Evolutionary conservation across 2,797 vertebrate species (phyloP).

Genomic region (Prionace glauca): DNA sequence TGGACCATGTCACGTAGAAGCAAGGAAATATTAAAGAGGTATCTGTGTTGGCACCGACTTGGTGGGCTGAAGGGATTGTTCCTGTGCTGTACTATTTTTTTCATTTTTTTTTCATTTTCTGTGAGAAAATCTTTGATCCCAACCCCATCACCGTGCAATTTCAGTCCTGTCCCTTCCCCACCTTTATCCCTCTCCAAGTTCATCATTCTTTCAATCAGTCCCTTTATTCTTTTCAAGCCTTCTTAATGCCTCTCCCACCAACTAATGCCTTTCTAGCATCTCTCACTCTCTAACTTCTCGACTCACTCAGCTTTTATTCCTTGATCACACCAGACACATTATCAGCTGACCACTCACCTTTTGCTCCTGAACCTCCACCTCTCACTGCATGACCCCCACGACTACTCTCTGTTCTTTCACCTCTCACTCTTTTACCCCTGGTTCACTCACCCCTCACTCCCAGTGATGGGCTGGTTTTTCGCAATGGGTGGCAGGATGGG

Average conservation of each 20-base stretch:
- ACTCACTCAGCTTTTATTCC: too few relatives aligned
- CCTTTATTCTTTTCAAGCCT: too few relatives aligned
- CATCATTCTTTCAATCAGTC: background rate
- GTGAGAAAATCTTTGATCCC: background rate
- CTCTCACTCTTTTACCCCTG: background rate
- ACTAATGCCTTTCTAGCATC: background rate
- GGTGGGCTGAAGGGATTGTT: too few relatives aligned
- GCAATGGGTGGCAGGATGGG: too few relatives aligned
- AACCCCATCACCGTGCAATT: background rate
- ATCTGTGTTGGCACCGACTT: too few relatives aligned
- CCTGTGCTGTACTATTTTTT: too few relatives aligned
- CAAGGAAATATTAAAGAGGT: too few relatives aligned
- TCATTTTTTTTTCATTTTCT: too few relatives aligned
- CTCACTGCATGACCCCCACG: background rate
- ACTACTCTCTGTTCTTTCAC: background rate
- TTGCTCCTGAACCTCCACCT: background rate
- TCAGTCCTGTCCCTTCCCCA: background rate
- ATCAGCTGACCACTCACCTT: background rate
- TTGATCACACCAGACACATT: background rate
- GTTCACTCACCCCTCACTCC: background rate
- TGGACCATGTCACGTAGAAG: too few relatives aligned
- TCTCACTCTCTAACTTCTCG: background rate
- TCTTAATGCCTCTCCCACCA: background rate
- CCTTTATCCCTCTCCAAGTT: background rate
- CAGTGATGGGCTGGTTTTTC: background rate